Evolutionary conservation across 2,797 vertebrate species (phyloP).

Genomic region (Epinephelus malabaricus): DNA sequence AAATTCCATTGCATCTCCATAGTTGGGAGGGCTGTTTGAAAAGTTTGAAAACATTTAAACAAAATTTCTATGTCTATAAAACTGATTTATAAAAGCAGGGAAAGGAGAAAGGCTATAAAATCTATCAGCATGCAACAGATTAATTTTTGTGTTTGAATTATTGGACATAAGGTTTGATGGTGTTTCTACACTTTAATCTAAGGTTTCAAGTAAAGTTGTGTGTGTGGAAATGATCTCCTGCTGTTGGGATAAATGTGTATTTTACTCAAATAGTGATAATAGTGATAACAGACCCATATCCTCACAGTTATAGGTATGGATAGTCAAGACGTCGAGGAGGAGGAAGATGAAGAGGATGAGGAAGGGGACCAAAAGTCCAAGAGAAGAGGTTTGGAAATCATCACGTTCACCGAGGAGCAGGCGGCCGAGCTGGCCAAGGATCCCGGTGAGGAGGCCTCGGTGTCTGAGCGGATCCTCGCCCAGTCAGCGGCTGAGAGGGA

Average conservation of each 20-base stretch:
- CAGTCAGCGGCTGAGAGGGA: slow-evolving; percentile 98
- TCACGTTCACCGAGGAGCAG: slow-evolving; percentile 98
- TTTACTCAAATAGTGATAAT: neutral
- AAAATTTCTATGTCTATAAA: neutral
- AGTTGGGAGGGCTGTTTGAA: neutral
- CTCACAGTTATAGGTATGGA: slow-evolving; percentile 69
- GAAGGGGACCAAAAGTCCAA: slow-evolving; percentile 86
- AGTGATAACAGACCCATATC: neutral
- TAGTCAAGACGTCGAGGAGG: slow-evolving; percentile 87
- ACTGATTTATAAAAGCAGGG: neutral
- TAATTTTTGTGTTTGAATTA: neutral
- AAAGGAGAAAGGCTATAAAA: neutral
- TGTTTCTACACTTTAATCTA: neutral
- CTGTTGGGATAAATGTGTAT: neutral
- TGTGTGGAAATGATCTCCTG: neutral
- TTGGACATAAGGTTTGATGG: neutral
- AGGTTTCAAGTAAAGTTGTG: neutral
- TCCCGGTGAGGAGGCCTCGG: slow-evolving; percentile 92
- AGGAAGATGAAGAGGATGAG: slow-evolving; percentile 88
- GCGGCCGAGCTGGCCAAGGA: slow-evolving; percentile 95
- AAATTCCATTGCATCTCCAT: neutral
- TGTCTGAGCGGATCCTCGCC: slow-evolving; percentile 97
- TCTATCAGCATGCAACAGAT: neutral
- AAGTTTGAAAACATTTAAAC: neutral
- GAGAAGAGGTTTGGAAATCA: slow-evolving; percentile 91